phyloP scores from a whole-genome alignment of 2,113 vertebrate genomes.

The Baryphthengus martii region DNA sequence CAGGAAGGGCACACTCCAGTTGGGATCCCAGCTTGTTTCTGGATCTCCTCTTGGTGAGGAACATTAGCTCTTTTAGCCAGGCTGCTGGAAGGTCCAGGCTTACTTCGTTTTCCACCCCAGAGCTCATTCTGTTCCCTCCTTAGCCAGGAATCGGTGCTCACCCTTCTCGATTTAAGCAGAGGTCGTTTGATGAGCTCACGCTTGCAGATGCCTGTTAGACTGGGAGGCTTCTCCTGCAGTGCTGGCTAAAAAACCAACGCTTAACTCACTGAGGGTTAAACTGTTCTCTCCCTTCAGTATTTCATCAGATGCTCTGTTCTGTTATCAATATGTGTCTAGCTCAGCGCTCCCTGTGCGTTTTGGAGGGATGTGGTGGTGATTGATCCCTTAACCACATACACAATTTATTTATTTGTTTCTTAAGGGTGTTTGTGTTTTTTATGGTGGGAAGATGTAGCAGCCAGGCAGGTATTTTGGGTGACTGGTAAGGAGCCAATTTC shows the following conservation, averaged over 20 bases:
- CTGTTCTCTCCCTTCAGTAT: not conserved
- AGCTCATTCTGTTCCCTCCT: not conserved
- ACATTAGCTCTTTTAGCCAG: not conserved
- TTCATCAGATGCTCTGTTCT: not conserved
- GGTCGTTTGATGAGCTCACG: not conserved
- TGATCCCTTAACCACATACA: not conserved
- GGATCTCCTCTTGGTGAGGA: not conserved
- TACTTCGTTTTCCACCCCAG: not conserved
- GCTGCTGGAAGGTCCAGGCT: not conserved
- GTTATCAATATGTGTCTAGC: not conserved
- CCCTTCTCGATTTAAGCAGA: not conserved
- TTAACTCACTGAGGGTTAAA: not conserved
- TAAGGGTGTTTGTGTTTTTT: not conserved
- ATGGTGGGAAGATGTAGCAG: not conserved
- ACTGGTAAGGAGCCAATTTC: rapidly evolving
- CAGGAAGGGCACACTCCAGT: not conserved
- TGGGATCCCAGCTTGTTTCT: not conserved
- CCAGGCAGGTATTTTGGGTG: not conserved
- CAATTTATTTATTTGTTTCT: not conserved
- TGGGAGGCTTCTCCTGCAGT: not conserved
- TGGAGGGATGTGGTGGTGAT: not conserved
- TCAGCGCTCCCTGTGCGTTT: not conserved
- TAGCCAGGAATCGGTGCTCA: not conserved
- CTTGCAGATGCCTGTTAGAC: not conserved
- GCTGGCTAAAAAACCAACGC: not conserved